phyloP scores from a whole-genome alignment of 1,140 invertebrate genomes.

The Zophobas morio region DNA sequence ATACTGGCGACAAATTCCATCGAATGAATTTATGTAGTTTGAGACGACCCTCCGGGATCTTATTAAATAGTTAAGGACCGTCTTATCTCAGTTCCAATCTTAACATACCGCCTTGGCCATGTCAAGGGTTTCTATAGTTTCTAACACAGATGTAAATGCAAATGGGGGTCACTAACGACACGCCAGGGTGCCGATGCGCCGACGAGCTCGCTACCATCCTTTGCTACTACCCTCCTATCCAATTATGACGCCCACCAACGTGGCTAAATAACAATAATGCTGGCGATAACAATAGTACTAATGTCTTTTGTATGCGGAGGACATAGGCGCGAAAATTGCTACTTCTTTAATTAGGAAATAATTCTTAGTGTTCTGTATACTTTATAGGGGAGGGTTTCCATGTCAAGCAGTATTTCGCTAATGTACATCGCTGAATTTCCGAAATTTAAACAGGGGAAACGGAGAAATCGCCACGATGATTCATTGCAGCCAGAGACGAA shows the following conservation, averaged over 20 bases:
- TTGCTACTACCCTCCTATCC: slow-evolving; percentile 50
- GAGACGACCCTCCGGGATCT: slow-evolving; percentile 53
- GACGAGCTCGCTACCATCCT: slow-evolving; percentile 49
- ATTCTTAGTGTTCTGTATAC: not conserved
- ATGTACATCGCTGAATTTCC: too few species aligned
- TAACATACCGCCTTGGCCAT: slow-evolving; percentile 58
- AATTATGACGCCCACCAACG: slow-evolving; percentile 49
- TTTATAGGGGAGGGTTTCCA: too few species aligned
- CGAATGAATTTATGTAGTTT: slow-evolving; percentile 51
- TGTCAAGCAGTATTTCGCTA: too few species aligned
- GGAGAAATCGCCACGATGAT: too few species aligned
- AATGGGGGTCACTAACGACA: slow-evolving; percentile 53
- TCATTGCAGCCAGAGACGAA: too few species aligned
- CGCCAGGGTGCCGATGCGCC: slow-evolving; percentile 45
- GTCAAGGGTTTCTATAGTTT: slow-evolving; percentile 57
- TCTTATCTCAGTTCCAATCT: slow-evolving; percentile 57
- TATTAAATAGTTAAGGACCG: slow-evolving; percentile 58
- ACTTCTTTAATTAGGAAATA: not conserved
- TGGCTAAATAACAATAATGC: slow-evolving; percentile 36
- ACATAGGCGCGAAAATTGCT: not conserved
- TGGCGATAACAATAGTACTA: slow-evolving; percentile 17
- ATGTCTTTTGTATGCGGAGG: slow-evolving; percentile 12
- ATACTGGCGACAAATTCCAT: slow-evolving; percentile 43
- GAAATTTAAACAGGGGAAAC: too few species aligned
- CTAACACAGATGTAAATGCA: slow-evolving; percentile 58